These are phyloP conservation scores for Cephalotes varians DNA, from an alignment of 2,888 invertebrate species.

Conservation along the genomic window DNA sequence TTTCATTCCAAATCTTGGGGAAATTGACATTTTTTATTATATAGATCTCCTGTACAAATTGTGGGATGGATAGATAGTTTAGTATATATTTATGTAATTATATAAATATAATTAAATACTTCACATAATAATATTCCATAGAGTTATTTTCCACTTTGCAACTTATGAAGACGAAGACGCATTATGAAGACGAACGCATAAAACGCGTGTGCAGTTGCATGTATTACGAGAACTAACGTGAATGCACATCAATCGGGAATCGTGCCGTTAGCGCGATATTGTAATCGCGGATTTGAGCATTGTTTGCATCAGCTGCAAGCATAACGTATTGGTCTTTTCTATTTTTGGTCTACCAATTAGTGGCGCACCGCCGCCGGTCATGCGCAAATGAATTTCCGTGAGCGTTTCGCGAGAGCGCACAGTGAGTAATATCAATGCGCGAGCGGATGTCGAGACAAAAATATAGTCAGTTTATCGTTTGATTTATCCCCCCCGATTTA, in stretches of 20 bases:
- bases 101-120: background rate
- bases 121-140: background rate
- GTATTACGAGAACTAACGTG: constrained; percentile 53
- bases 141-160: background rate
- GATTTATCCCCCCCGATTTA: background rate
- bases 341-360: constrained; percentile 68
- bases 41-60: background rate
- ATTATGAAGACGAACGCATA: background rate
- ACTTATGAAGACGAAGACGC: background rate
- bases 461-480: background rate
- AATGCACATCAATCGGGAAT: constrained; percentile 59
- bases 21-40: background rate
- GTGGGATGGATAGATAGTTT: background rate
- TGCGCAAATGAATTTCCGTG: constrained; percentile 53
- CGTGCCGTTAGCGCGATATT: constrained; percentile 52
- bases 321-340: constrained; percentile 69
- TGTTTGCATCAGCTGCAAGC: constrained; percentile 68
- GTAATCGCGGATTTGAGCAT: constrained; percentile 69
- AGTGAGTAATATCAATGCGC: constrained; percentile 21
- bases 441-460: background rate
- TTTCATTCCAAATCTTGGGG: background rate
- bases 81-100: background rate
- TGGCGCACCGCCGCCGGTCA: constrained; percentile 40
- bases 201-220: background rate
- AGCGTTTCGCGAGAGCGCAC: constrained; percentile 53